Evolutionary conservation across 2,113 vertebrate species (phyloP).

Genomic region (Taxidea taxus): DNA sequence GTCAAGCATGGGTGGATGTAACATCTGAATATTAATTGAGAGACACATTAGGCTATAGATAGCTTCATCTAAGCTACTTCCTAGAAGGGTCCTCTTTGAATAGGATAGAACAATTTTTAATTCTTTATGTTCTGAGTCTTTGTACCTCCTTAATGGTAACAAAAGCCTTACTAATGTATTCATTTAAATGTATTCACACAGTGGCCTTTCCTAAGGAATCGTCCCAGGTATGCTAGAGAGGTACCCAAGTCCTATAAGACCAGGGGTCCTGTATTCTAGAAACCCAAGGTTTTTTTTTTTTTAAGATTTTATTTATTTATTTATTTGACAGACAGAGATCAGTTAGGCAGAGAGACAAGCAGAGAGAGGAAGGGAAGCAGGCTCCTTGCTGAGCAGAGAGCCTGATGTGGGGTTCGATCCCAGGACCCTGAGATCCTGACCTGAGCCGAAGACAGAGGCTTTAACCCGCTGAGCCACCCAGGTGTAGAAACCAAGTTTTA

Average conservation of each 20-base stretch:
- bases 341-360: too few species aligned
- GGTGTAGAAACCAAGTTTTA: not conserved
- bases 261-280: not conserved
- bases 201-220: slow-evolving; percentile 1
- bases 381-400: too few species aligned
- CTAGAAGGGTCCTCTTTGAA: not conserved
- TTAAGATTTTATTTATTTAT: too few species aligned
- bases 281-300: too few species aligned
- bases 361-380: too few species aligned
- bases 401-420: too few species aligned
- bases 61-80: not conserved
- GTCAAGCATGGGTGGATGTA: not conserved
- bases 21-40: not conserved
- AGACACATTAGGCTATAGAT: not conserved
- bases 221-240: not conserved
- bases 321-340: too few species aligned
- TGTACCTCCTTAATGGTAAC: not conserved
- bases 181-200: not conserved
- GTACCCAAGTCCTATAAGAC: not conserved
- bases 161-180: not conserved
- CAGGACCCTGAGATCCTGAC: too few species aligned
- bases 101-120: not conserved
- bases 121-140: not conserved
- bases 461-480: too few species aligned
- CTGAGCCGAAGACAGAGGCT: too few species aligned